Evolutionary conservation across 1,140 invertebrate genomes (phyloP).

Genomic region (Batillaria attramentaria): DNA sequence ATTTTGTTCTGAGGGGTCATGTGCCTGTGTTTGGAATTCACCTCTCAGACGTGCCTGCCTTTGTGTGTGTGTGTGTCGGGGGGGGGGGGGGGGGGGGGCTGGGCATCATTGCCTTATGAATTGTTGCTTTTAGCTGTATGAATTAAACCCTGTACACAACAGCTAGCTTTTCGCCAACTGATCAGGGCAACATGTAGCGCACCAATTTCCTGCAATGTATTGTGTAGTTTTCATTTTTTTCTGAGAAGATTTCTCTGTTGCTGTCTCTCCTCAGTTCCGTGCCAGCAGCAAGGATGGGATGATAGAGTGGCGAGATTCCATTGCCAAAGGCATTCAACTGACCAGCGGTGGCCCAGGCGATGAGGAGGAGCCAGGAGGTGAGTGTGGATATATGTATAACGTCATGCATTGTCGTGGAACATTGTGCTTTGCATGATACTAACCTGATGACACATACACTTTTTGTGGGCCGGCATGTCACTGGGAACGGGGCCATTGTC

Average conservation of each 20-base stretch:
- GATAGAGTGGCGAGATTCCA: constrained; percentile 13
- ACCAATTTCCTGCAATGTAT: no score
- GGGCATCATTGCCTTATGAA: neutral
- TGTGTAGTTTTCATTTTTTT: neutral
- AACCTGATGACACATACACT: neutral
- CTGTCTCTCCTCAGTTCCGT: constrained; percentile 1
- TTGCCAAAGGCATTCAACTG: constrained; percentile 19
- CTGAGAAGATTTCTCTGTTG: neutral
- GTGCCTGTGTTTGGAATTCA: no score
- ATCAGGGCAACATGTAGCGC: no score
- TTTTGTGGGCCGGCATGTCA: neutral
- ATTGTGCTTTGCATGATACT: neutral
- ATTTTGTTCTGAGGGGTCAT: no score
- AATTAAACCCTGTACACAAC: no score
- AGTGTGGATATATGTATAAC: neutral
- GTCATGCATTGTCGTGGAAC: neutral
- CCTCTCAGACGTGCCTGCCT: neutral
- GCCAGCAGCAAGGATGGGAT: constrained; percentile 21
- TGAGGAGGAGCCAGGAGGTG: neutral
- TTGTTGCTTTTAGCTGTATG: no score
- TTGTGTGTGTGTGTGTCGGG: neutral
- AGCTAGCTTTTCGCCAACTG: no score
- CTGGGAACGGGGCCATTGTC: neutral
- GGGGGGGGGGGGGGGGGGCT: no score
- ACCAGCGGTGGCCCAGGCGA: neutral